Percentiles rank a stretch among this genome's conserved stretches.
Conservation (phyloP, 2,888 invertebrate species). For the Ischnus inquisitorius region DNA sequence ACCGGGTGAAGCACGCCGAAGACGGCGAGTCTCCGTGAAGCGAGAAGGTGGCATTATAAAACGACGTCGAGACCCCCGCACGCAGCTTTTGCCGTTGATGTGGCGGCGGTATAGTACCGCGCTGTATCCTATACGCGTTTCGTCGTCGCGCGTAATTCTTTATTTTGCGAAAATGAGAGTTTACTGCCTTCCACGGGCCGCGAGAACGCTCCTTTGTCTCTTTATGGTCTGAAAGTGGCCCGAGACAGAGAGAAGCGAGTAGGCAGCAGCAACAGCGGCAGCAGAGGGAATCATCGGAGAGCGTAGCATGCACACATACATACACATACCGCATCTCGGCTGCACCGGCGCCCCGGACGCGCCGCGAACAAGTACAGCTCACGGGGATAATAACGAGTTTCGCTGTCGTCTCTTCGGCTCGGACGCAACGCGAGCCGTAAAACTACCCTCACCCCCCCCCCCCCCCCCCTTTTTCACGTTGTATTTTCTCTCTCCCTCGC, state of each 20-base stretch:
- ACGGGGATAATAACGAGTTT: slow-evolving; percentile 84
- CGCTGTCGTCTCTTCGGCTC: slow-evolving; percentile 82
- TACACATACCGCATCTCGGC: slow-evolving; percentile 57
- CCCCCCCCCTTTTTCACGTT: slow-evolving; percentile 66
- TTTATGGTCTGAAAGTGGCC: slow-evolving; percentile 85
- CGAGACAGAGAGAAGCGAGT: slow-evolving; percentile 64
- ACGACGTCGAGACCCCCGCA: neutral
- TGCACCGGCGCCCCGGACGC: slow-evolving; percentile 69
- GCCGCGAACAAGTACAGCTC: slow-evolving; percentile 81
- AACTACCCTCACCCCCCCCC: slow-evolving; percentile 70
- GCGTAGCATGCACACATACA: slow-evolving; percentile 50
- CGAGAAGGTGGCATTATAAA: too few species aligned
- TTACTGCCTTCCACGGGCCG: slow-evolving; percentile 80
- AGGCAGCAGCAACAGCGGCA: slow-evolving; percentile 34
- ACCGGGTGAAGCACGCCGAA: too few species aligned
- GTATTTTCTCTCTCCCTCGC: slow-evolving; percentile 12
- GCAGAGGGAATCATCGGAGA: slow-evolving; percentile 3
- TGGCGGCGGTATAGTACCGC: neutral
- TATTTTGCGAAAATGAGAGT: slow-evolving; percentile 83
- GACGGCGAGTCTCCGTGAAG: too few species aligned
- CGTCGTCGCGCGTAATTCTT: slow-evolving; percentile 72
- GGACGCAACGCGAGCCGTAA: slow-evolving; percentile 82
- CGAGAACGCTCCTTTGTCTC: slow-evolving; percentile 83
- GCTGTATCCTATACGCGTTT: slow-evolving; percentile 19
- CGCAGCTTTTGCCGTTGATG: neutral